Base-by-base conservation (phyloP, 2,888 invertebrate genomes). In the Ligdia adustata region DNA sequence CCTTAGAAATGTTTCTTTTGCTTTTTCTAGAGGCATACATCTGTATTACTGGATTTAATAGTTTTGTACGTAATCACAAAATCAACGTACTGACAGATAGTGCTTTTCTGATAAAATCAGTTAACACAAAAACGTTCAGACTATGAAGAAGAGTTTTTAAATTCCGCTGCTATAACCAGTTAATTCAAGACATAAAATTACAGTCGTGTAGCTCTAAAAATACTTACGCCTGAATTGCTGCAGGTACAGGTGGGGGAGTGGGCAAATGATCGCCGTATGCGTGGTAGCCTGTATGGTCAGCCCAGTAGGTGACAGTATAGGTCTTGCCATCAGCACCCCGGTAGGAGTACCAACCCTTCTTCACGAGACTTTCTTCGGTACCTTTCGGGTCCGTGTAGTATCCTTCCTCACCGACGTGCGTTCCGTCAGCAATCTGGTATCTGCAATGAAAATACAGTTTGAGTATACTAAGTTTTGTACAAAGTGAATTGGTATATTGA, bases 271-370 rank as follows among this genome's bases (percentile, higher is more conserved):
- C 87, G 1, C 91, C 91, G 12, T 53, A 73, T 0, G 91, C 88
- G 38, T 89, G 88, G 82, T 66, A 91, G 0, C 91, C 91, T 13
- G 77, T 84, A 11, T 82, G 69, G 55, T 91, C 91, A 14, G 91
- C 91, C 76, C 82, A 88, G 66, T 82, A 91, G 1, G 72, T 82
- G 13, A 86, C 84, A 0, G 83, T 82, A 79, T 91, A 91, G 5
- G 72, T 67, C 55, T 79, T 84, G 59, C 89, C 90, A 27, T 91
- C 87, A 34, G 66, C 71, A 0, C 79, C 91, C 0, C 69, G 61
- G 69, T 69, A 90, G 0, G 87, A 85, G 62, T 91, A 91, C 78
- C 84, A 91, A 41, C 91, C 91, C 37, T 79, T 83, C 74, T 91
- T 90, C 35, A 91, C 90, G 1, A 85, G 56, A 50, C 76, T 86